Evolutionary conservation across 2,113 vertebrate genomes (phyloP), one percentile per base, ranked within the genome.

Genomic region (Thinocorus orbignyianus): DNA sequence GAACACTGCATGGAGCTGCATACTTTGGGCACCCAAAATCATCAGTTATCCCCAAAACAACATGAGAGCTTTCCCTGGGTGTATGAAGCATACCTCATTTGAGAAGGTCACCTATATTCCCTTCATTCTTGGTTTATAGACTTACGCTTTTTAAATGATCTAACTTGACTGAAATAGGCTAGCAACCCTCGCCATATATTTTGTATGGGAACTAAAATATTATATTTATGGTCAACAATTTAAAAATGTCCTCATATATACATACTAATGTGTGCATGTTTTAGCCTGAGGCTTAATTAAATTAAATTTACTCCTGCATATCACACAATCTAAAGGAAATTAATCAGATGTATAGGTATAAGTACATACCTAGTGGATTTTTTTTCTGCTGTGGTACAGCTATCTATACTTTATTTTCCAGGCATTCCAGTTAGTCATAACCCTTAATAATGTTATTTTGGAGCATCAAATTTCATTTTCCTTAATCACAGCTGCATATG

Each of bases 1-100:
- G 28, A 46, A 10, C 48, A n/a, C 7, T 66, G 33, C 25, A 54
- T 5, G 3, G 25, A 61, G 39, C 35, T 3, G 0, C 1, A 0
- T 46, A 13, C 12, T 74, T 66, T 37, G 78, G 46, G 25, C 39
- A 41, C 26, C 42, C 49, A 26, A 72, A 86, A 42, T 39, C 39
- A 33, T 6, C 6, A 2, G 9, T 86, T 77, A 17, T 42, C n/a
- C 54, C 13, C 39, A 77, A 49, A 65, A 62, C 25, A 61, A 7
- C 11, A 39, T 13, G 35, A 92, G 17, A 86, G n/a, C 35, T 76
- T 82, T 65, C 14, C 41, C 31, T 35, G 46, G 16, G 5, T 65
- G 2, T 31, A 19, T 61, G 24, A 68, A 72, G 30, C 18, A 9
- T 60, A 30, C 11, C 35, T 41, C 13, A 8, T 69, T 73, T 80